Percentiles rank a stretch among this genome's conserved stretches.
phyloP scores from a whole-genome alignment of 1,140 invertebrate genomes.

The Drosophila pseudoananassae region DNA sequence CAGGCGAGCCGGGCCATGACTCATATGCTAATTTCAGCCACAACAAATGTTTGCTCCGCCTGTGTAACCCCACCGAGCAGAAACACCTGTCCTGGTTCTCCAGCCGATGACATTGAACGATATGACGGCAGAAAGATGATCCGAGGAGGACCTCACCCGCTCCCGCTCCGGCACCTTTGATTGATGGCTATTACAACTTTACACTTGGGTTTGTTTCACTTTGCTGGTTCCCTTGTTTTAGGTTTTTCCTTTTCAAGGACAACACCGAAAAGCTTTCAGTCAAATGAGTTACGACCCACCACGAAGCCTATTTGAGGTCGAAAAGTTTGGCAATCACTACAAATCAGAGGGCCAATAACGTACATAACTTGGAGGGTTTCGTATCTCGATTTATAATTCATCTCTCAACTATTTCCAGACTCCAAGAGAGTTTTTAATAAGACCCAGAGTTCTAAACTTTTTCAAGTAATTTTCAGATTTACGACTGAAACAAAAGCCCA shows the following conservation, averaged over 20 bases:
- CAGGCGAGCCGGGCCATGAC: conserved; percentile 55
- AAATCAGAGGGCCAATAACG: conserved; percentile 8
- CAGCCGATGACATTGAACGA: conserved; percentile 60
- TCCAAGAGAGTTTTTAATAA: conserved; percentile 22
- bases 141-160: neutral
- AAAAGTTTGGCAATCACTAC: conserved; percentile 50
- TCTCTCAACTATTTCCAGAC: conserved; percentile 16
- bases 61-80: conserved; percentile 19
- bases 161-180: conserved; percentile 27
- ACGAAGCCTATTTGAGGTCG: conserved; percentile 21
- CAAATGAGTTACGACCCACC: conserved; percentile 63
- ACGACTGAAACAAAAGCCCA: conserved; percentile 43
- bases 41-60: conserved; percentile 43
- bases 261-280: conserved; percentile 76
- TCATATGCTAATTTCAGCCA: conserved; percentile 76
- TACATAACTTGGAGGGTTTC: neutral
- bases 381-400: conserved; percentile 9
- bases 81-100: conserved; percentile 56
- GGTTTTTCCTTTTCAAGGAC: conserved; percentile 29
- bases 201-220: conserved; percentile 17
- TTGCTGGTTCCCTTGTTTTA: conserved; percentile 30
- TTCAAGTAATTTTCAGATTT: conserved; percentile 47
- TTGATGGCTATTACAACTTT: conserved; percentile 55
- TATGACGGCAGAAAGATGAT: conserved; percentile 41
- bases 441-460: conserved; percentile 31